Conservation (phyloP, 1,140 invertebrate genomes). For the Doryteuthis pealeii region DNA sequence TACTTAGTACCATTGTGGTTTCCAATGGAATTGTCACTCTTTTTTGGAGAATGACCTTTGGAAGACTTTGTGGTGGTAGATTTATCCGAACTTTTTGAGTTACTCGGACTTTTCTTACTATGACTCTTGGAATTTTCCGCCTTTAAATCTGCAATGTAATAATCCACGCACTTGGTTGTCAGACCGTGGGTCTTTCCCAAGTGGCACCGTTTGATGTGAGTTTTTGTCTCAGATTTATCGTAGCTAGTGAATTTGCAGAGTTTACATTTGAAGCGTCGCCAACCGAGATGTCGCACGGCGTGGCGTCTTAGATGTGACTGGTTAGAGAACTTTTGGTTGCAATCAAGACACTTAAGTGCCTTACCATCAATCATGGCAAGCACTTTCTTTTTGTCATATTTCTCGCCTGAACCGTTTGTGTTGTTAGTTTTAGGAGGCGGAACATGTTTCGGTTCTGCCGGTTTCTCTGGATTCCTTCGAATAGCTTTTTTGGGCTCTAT, state of each 20-base stretch:
- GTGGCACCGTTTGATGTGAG: slow-evolving; percentile 51
- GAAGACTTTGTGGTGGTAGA: too few relatives aligned
- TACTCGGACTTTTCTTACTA: too few relatives aligned
- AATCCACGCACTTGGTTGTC: slow-evolving; percentile 22
- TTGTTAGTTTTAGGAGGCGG: not conserved
- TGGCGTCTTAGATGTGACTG: slow-evolving; percentile 57
- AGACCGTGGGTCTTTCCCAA: slow-evolving; percentile 22
- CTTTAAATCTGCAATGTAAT: slow-evolving; percentile 41
- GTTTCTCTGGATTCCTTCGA: too few relatives aligned
- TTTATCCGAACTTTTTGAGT: too few relatives aligned
- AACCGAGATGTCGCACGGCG: slow-evolving; percentile 59
- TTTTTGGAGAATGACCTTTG: too few relatives aligned
- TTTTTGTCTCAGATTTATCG: slow-evolving; percentile 53
- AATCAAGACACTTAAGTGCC: slow-evolving; percentile 49
- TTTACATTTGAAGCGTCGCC: slow-evolving; percentile 58
- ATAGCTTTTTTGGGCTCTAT: too few relatives aligned
- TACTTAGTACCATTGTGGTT: too few relatives aligned
- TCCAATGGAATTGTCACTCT: too few relatives aligned
- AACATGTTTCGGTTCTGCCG: too few relatives aligned
- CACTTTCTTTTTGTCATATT: not conserved
- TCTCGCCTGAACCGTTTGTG: not conserved
- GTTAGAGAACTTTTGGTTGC: slow-evolving; percentile 49
- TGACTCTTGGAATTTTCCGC: slow-evolving; percentile 24
- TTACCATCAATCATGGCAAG: not conserved
- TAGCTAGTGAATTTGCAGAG: slow-evolving; percentile 56